A percentile compares a stretch with the other conserved stretches of the same genome.
Conservation (phyloP, 2,888 invertebrate genomes). For the Drosophila mercatorum region DNA sequence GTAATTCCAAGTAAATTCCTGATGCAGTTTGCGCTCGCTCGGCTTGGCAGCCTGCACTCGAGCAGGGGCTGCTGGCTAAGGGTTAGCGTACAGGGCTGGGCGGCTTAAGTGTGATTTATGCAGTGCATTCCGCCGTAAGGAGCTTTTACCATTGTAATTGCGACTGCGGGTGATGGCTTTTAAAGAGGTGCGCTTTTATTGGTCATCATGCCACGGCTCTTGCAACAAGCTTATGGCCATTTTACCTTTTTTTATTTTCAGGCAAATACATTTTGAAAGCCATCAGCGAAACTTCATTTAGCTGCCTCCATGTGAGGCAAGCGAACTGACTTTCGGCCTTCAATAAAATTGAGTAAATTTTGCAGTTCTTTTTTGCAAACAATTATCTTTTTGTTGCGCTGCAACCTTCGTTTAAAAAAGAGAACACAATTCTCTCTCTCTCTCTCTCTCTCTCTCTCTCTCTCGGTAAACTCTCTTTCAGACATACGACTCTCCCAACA, state of each 20-base stretch:
- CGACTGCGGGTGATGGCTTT: conserved; percentile 19
- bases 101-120: conserved; percentile 68
- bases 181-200: conserved; percentile 21
- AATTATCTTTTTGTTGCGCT: conserved; percentile 8
- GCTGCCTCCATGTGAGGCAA: too few species aligned
- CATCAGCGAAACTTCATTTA: too few species aligned
- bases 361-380: conserved; percentile 23
- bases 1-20: conserved; percentile 37
- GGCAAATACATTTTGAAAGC: not conserved
- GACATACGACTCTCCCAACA: not conserved
- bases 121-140: conserved; percentile 31
- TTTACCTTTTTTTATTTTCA: not conserved
- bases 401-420: conserved; percentile 34
- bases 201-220: conserved; percentile 2
- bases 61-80: conserved; percentile 22
- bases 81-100: conserved; percentile 11
- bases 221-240: conserved; percentile 4
- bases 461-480: conserved; percentile 13
- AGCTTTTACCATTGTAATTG: conserved; percentile 49
- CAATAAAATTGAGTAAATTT: conserved; percentile 4
- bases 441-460: conserved; percentile 12
- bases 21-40: conserved; percentile 47
- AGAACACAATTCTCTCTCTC: conserved; percentile 10
- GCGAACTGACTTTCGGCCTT: conserved; percentile 13
- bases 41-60: conserved; percentile 48